These are phyloP conservation scores for Danionella cerebrum DNA, from an alignment of 2,113 vertebrate species.

Conservation along the genomic window DNA sequence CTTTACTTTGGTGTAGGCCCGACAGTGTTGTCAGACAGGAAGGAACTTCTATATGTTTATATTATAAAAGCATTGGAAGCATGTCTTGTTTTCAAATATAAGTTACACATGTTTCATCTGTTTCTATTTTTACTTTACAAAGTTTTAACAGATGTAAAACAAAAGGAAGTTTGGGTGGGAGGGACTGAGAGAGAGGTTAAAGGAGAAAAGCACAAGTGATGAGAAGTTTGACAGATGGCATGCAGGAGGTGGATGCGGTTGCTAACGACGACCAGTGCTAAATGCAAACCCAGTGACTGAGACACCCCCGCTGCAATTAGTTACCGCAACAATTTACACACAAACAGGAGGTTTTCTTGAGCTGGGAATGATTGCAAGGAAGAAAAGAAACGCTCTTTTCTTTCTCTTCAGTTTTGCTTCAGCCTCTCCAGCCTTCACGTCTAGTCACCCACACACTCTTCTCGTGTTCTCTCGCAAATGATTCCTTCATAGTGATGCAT, in stretches of 20 bases:
- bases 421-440: not conserved
- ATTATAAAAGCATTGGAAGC: too few species aligned
- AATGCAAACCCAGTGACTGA: constrained; percentile 18
- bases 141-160: too few species aligned
- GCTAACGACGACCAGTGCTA: not conserved
- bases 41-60: too few species aligned
- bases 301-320: constrained; percentile 25
- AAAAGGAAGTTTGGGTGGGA: too few species aligned
- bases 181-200: not conserved
- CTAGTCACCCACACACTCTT: not conserved
- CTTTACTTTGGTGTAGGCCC: too few species aligned
- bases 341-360: not conserved
- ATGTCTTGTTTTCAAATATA: too few species aligned
- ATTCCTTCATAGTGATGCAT: too few species aligned
- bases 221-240: constrained; percentile 33
- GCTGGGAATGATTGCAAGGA: not conserved
- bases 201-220: not conserved
- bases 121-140: too few species aligned
- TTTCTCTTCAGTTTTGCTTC: not conserved
- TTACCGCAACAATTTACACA: not conserved
- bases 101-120: too few species aligned
- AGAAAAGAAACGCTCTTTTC: not conserved
- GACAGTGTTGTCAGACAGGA: too few species aligned
- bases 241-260: constrained; percentile 15
- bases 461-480: too few species aligned